Evolutionary conservation across 2,113 vertebrate genomes (phyloP), one percentile per base, ranked within the genome.

Genomic region (Tyrannus savana): DNA sequence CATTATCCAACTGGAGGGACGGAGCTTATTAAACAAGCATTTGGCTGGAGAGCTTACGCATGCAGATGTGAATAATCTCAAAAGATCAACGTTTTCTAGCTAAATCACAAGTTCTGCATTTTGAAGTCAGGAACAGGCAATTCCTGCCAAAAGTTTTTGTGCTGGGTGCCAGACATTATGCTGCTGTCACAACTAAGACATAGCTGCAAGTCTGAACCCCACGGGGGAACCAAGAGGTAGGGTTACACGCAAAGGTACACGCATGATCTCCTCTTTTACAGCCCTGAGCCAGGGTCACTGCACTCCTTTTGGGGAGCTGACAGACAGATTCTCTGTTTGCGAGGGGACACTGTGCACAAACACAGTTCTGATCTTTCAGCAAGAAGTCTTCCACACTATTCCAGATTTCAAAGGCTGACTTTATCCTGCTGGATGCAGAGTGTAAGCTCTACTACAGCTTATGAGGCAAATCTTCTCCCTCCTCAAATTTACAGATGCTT

Each of bases 61-160:
- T 37, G 42, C 11, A 37, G 60, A 44, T n/a, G 60, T 41, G 37
- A 59, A 68, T 60, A 25, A 86, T 95, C 75, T 74, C 56, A 37
- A 66, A 91, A 89, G 84, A 76, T 85, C 49, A 39, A 39, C 31
- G 3, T 90, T 93, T 88, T 76, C 75, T 69, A 90, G 49, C 33
- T 85, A 73, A 66, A 90, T 91, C 69, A 78, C n/a, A 71, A 63
- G 55, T 62, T 84, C 39, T 80, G 67, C 37, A n/a, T 58, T 73
- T 66, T 58, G 74, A 83, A 62, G 84, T 42, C 44, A 58, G 49
- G 44, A 84, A 87, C 42, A 62, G 33, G 37, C 28, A 55, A 69
- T 55, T 73, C 74, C 41, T 60, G 66, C 28, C 62, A 67, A 19
- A 17, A 19, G 15, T 3, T 74, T 58, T 62, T 69, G 53, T 28